Evolutionary conservation across 2,888 invertebrate genomes (phyloP).

Genomic region (Apamea anceps): DNA sequence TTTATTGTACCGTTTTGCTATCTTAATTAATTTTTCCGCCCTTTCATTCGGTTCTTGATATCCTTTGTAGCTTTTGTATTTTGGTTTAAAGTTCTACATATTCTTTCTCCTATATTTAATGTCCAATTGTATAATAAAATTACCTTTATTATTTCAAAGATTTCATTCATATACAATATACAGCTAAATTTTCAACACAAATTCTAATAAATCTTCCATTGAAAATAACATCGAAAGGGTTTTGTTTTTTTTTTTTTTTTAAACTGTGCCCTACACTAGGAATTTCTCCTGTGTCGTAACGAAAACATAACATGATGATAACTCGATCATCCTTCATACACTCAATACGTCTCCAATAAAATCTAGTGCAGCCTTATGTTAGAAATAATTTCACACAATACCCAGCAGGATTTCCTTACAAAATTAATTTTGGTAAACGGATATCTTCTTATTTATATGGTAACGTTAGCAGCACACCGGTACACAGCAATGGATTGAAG

Average conservation of each 20-base stretch:
- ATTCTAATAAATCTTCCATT: not conserved
- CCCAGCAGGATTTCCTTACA: constrained; percentile 38
- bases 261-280: no score
- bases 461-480: constrained; percentile 57
- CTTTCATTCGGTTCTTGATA: not conserved
- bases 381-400: constrained; percentile 51
- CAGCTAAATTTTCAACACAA: not conserved
- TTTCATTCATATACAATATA: not conserved
- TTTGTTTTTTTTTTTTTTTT: no score
- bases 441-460: constrained; percentile 56
- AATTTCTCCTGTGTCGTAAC: no score
- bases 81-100: not conserved
- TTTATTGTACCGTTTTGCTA: not conserved
- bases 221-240: not conserved
- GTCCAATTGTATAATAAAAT: not conserved
- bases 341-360: constrained; percentile 44
- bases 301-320: not conserved
- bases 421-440: constrained; percentile 63
- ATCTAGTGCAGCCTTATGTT: constrained; percentile 17
- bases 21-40: not conserved
- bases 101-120: no score
- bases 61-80: not conserved
- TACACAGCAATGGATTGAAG: constrained; percentile 62
- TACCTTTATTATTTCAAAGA: no score
- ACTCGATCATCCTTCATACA: not conserved